Conservation (phyloP, 2,888 invertebrate species). For the Conchocele bisecta region DNA sequence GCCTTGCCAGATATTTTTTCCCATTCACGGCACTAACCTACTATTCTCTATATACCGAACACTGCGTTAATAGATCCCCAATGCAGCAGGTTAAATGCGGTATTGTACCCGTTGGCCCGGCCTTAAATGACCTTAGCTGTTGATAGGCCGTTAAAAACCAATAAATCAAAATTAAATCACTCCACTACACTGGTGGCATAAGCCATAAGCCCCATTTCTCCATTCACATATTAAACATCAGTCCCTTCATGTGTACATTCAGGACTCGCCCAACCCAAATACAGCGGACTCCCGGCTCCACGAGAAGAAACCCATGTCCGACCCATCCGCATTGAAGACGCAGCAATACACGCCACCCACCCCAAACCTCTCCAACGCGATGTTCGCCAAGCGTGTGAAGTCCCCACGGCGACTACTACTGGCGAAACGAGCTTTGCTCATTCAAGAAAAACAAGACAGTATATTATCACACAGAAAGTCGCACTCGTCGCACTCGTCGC, state of each 20-base stretch:
- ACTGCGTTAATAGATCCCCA: no score
- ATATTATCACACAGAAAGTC: conserved; percentile 22
- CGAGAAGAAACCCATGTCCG: neutral
- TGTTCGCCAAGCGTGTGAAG: conserved; percentile 60
- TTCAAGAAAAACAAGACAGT: conserved; percentile 55
- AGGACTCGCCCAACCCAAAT: conserved; percentile 5
- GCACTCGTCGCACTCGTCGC: neutral
- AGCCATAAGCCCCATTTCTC: no score
- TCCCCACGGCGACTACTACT: conserved; percentile 73
- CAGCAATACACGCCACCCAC: conserved; percentile 56
- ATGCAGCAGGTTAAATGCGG: no score
- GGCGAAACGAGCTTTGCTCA: conserved; percentile 68
- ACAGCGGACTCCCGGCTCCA: neutral
- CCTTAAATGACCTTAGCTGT: no score
- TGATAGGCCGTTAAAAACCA: no score
- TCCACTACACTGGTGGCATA: no score
- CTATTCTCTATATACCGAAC: no score
- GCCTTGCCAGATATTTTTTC: no score
- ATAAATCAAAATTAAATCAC: no score
- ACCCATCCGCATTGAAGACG: conserved; percentile 21
- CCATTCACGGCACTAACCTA: no score
- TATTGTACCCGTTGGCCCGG: no score
- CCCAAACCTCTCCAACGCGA: conserved; percentile 54
- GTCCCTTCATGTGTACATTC: neutral
- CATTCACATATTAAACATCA: conserved; percentile 3